These are phyloP conservation scores for Micrasema longulum DNA, from an alignment of 1,140 invertebrate species.

Conservation along the genomic window DNA sequence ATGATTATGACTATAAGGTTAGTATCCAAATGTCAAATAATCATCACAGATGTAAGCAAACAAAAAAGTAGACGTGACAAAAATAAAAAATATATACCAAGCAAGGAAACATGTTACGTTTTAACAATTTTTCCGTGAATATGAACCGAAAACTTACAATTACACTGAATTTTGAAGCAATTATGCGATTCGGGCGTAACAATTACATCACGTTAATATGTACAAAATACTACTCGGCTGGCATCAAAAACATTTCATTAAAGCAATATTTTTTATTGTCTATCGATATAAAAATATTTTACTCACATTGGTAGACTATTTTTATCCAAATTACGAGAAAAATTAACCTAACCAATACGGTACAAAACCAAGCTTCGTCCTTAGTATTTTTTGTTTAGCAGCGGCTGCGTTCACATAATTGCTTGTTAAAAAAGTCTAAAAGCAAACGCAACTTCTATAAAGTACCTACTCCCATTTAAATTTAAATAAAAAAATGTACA, in stretches of 20 bases:
- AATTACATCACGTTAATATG: constrained; percentile 47
- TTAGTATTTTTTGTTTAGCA: constrained; percentile 46
- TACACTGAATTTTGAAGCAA: constrained; percentile 44
- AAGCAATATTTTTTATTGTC: background rate
- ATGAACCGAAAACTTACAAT: background rate
- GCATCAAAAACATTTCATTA: background rate
- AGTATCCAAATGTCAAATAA: constrained; percentile 54
- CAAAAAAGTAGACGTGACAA: constrained; percentile 30
- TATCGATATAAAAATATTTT: constrained; percentile 34
- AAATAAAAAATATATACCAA: background rate
- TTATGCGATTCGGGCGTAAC: constrained; percentile 46
- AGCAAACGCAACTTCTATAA: constrained; percentile 29
- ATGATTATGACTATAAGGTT: constrained; percentile 62
- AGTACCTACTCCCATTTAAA: constrained; percentile 7
- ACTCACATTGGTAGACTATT: constrained; percentile 41
- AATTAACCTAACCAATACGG: constrained; percentile 50
- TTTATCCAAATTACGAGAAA: constrained; percentile 43
- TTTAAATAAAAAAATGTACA: background rate
- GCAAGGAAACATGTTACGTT: background rate
- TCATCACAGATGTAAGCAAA: constrained; percentile 37
- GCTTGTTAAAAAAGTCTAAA: background rate
- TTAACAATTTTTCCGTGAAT: constrained; percentile 1
- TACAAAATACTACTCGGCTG: background rate
- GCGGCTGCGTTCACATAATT: constrained; percentile 38
- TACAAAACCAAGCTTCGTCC: constrained; percentile 44